These are phyloP conservation scores for Malaclemys terrapin DNA, from an alignment of 2,113 vertebrate genomes.

Conservation along the genomic window DNA sequence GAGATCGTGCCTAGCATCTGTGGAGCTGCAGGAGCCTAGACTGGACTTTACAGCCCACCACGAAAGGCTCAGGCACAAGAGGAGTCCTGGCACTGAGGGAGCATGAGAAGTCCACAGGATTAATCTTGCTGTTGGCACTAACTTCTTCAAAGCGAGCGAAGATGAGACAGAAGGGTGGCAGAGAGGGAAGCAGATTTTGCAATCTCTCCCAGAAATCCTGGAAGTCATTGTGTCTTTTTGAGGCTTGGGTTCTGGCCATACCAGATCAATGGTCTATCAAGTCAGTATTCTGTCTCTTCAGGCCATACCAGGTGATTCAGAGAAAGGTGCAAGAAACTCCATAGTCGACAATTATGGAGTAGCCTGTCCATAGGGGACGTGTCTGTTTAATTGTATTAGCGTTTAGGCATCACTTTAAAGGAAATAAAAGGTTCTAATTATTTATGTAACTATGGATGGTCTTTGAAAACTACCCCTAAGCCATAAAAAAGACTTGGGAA, in stretches of 20 bases:
- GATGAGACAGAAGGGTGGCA: background rate
- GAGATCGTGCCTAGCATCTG: rapidly evolving
- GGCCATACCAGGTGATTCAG: background rate
- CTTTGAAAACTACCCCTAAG: background rate
- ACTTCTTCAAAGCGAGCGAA: background rate
- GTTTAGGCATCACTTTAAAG: background rate
- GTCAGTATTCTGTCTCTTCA: rapidly evolving
- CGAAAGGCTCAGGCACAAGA: background rate
- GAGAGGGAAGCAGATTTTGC: background rate
- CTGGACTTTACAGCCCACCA: background rate
- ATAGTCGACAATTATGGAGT: rapidly evolving
- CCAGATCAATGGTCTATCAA: rapidly evolving
- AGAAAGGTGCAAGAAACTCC: background rate
- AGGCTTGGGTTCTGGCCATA: background rate
- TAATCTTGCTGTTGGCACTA: background rate
- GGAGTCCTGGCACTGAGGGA: background rate
- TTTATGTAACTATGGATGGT: background rate
- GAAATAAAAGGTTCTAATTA: background rate
- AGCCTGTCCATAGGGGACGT: background rate
- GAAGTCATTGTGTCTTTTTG: background rate
- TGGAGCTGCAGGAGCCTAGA: background rate
- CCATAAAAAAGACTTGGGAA: background rate
- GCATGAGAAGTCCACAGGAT: background rate
- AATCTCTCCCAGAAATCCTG: background rate
- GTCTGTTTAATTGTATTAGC: background rate